Evolutionary conservation across 2,888 invertebrate genomes (phyloP), one percentile per base, ranked within the genome.

Genomic region (Boloria euphrosyne): DNA sequence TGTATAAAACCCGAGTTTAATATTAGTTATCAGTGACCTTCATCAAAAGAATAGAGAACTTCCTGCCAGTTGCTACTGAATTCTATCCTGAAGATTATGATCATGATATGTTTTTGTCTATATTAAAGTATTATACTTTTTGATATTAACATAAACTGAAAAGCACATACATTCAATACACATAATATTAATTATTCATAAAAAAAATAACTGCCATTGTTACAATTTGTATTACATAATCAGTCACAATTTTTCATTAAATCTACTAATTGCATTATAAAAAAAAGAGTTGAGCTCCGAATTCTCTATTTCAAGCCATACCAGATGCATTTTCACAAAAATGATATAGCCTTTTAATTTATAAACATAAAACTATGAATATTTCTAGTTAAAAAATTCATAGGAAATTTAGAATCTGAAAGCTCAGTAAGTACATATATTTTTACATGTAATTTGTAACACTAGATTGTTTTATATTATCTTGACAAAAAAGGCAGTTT

Each of bases 401-500:
- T 13, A 52, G 6, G 44, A 52, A 22, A 7, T 63, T 60, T 64
- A 72, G 68, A 71, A 63, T 51, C 44, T 74, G 63, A 70, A 74
- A 74, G 73, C 73, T 79, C 71, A 71, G 61, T 76, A 78, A 78
- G 75, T 76, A 78, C 75, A 72, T 65, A 27, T 27, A 46, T 14
- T 22, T 55, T 3, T 22, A 46, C n/a, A 10, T 57, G n/a, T n/a
- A 22, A 46, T n/a, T 31, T 16, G 49, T 31, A 49, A 59, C 14
- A 14, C 18, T 5, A 6, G 16, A 53, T 13, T 17, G 13, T 70
- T 64, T 65, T 69, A 59, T 75, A 78, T 77, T 82, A 82, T 68
- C 84, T 71, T 50, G 87, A 85, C 70, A 94, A 89, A 75, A 93
- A 94, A 46, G 95, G 95, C 74, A 96, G 83, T 74, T 93, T 91